Evolutionary conservation across 2,113 vertebrate genomes (phyloP).

Genomic region (Motacilla alba): DNA sequence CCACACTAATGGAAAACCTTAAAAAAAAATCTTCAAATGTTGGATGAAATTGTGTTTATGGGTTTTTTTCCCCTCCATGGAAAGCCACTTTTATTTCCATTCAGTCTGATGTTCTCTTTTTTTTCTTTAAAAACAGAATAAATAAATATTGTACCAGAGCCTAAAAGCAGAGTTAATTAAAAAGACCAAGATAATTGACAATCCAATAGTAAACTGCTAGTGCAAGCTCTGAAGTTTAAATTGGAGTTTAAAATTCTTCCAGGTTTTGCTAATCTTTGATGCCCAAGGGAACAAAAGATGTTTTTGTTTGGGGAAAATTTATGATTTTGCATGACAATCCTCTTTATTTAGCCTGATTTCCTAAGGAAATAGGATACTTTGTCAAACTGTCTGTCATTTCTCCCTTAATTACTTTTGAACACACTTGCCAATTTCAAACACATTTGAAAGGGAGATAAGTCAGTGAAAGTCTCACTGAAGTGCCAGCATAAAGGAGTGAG

Average conservation of each 20-base stretch:
- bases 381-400: background rate
- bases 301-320: background rate
- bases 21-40: background rate
- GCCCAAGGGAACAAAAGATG: conserved; percentile 6
- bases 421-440: background rate
- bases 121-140: background rate
- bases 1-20: background rate
- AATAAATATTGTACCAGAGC: background rate
- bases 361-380: conserved; percentile 13
- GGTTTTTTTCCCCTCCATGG: background rate
- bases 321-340: background rate
- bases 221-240: background rate
- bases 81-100: background rate
- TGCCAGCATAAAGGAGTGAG: background rate
- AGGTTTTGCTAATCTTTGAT: conserved; percentile 31
- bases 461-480: background rate
- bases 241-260: conserved; percentile 6
- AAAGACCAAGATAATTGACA: conserved; percentile 33
- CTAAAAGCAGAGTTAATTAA: conserved; percentile 46
- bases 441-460: conserved; percentile 11
- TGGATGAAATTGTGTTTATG: background rate
- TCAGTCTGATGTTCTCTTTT: background rate
- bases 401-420: conserved; percentile 21
- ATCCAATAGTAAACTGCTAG: background rate
- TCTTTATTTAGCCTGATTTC: background rate